A percentile compares a stretch with the other conserved stretches of the same genome.
Conservation (phyloP, 2,888 invertebrate species). For the Nymphalis urticae region DNA sequence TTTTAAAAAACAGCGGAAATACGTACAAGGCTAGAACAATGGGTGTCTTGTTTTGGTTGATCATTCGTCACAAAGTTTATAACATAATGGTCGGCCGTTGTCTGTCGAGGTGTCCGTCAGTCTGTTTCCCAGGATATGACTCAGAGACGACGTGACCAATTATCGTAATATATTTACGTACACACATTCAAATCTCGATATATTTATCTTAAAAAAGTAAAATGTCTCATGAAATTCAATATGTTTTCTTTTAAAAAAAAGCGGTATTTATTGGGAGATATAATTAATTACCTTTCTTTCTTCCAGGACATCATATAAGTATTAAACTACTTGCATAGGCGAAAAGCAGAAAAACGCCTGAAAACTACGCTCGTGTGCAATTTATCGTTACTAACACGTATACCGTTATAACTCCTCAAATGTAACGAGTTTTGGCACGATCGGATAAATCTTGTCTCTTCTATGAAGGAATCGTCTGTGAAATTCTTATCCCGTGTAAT, state of each 20-base stretch:
- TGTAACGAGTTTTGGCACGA: constrained; percentile 19
- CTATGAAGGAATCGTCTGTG: constrained; percentile 4
- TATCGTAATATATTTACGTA: constrained; percentile 43
- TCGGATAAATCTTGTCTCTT: constrained; percentile 9
- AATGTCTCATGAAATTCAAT: no score
- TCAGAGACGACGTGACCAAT: constrained; percentile 52
- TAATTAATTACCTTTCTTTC: no score
- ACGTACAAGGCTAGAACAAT: constrained; percentile 65
- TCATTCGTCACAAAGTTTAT: constrained; percentile 54
- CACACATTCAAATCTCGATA: not conserved
- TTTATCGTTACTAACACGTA: not conserved
- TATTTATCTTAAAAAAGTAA: not conserved
- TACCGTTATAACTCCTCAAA: constrained; percentile 2
- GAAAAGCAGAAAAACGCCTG: no score
- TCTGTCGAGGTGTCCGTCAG: constrained; percentile 47
- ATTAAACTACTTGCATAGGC: no score
- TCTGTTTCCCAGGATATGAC: constrained; percentile 62
- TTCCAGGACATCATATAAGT: no score
- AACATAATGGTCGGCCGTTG: constrained; percentile 47
- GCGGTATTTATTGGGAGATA: no score
- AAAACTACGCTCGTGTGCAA: not conserved
- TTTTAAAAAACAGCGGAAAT: constrained; percentile 61
- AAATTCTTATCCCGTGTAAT: constrained; percentile 30
- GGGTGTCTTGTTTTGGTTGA: constrained; percentile 59
- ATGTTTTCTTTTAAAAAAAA: no score